A percentile compares a stretch with the other conserved stretches of the same genome.
These are phyloP conservation scores for Adoxophyes honmai DNA, from an alignment of 1,140 invertebrate species.

Conservation along the genomic window DNA sequence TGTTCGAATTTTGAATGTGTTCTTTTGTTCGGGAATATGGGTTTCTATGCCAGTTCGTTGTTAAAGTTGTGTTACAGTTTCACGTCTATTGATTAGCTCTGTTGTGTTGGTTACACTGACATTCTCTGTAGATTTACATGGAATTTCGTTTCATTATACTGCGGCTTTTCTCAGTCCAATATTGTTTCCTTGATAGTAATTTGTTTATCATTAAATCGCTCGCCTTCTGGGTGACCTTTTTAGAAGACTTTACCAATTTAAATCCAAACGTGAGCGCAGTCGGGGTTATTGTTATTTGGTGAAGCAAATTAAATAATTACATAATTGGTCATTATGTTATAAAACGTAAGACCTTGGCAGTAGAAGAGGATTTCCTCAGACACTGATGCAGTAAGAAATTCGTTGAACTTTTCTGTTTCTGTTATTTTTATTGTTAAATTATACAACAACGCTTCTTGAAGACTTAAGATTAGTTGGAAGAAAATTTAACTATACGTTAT, in stretches of 20 bases:
- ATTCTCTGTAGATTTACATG: background rate
- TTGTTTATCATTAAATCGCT: background rate
- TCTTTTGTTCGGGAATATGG: slow-evolving; percentile 22
- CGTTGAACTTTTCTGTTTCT: too few relatives aligned
- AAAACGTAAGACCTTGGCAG: background rate
- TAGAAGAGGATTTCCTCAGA: slow-evolving; percentile 3
- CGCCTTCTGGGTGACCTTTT: background rate
- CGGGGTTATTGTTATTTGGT: slow-evolving; percentile 6
- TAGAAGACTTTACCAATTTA: background rate
- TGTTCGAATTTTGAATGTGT: slow-evolving; percentile 27
- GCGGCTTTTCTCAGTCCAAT: background rate
- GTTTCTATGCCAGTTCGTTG: slow-evolving; percentile 23
- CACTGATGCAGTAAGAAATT: too few relatives aligned
- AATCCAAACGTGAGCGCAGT: background rate
- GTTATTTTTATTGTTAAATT: background rate
- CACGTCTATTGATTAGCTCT: background rate
- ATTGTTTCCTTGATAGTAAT: background rate
- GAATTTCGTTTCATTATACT: too few relatives aligned
- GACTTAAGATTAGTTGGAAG: too few relatives aligned
- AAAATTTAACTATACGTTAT: too few relatives aligned
- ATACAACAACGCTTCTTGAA: too few relatives aligned
- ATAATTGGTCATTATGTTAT: background rate
- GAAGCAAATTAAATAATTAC: background rate
- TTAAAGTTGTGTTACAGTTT: too few relatives aligned
- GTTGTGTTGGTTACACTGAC: background rate